phyloP scores from a whole-genome alignment of 2,888 invertebrate genomes.

The Sphaeridia pumilis region DNA sequence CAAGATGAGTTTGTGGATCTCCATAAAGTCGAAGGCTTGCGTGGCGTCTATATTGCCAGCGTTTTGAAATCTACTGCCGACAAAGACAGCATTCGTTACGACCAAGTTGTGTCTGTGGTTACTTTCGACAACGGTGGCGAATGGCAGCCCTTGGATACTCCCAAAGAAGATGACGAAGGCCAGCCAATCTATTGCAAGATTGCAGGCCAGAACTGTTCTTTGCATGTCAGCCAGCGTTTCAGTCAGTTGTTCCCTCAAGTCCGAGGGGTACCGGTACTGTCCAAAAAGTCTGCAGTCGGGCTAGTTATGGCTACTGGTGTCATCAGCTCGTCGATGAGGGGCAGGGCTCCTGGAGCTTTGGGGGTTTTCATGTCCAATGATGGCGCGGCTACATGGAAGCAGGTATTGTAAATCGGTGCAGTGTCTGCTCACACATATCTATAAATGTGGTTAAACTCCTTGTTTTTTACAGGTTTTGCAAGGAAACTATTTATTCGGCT shows the following conservation, averaged over 20 bases:
- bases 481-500: conserved; percentile 72
- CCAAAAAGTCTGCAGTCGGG: conserved; percentile 76
- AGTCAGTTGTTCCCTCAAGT: conserved; percentile 69
- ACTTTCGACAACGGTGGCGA: conserved; percentile 76
- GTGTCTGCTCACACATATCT: neutral
- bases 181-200: conserved; percentile 53
- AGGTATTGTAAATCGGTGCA: conserved; percentile 42
- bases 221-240: conserved; percentile 78
- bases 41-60: conserved; percentile 81
- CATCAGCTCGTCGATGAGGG: conserved; percentile 60
- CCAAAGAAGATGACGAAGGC: conserved; percentile 56
- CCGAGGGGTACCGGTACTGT: conserved; percentile 67
- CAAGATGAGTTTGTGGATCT: conserved; percentile 76
- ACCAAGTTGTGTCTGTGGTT: conserved; percentile 65
- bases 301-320: conserved; percentile 69
- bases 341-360: conserved; percentile 60
- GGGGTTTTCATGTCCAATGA: conserved; percentile 69
- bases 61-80: conserved; percentile 46
- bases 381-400: conserved; percentile 70
- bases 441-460: neutral
- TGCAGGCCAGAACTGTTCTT: conserved; percentile 55
- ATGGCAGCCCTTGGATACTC: conserved; percentile 65
- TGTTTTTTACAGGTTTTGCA: conserved; percentile 46
- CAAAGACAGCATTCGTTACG: conserved; percentile 46
- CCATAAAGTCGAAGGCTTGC: conserved; percentile 72